Base-by-base conservation (phyloP, 2,888 invertebrate genomes). In the Quadroppia sp. region DNA sequence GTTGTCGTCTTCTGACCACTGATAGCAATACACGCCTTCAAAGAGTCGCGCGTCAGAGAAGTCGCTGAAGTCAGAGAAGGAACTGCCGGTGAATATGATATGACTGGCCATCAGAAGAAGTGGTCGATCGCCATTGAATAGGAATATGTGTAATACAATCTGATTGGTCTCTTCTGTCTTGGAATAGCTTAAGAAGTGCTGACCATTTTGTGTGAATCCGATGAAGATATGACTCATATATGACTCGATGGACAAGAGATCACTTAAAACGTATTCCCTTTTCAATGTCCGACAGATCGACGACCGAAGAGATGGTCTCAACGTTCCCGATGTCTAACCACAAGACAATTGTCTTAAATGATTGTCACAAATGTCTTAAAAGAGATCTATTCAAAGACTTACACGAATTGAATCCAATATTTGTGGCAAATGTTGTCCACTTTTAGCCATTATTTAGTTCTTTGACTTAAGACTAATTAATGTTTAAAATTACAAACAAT, bases 191-290 rank as follows among this genome's bases (percentile, higher is more conserved):
- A 73, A 64, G 40, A 73, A 64, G 50, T 73, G 61, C 42, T 73
- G 73, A 23, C 73, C 73, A 23, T 73, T 50, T 64, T 64, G 73
- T 2, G 73, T 73, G 50, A 73, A 73, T 11, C 73, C 73, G n/a
- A 73, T 59, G 42, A 73, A 73, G 25, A 73, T 50, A 42, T 72
- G 61, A 77, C 75, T 72, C 79, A 79, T 64, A 64, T 36, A 64
- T n/a, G 64, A 64, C 36, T 64, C 64, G 64, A 36, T 64, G 1
- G 64, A 40, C 23, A 64, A 36, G 1, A 64, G n/a, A 36, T 64
- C 64, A 20, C 3, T 36, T n/a, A 64, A 64, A 32, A 64, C 64
- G 64, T 64, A 64, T 36, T 64, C 64, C n/a, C 64, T 36, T n/a
- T 40, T 64, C 17, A 64, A 20, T n/a, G 40, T 7, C 40, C 30